Percentiles rank a stretch among this genome's conserved stretches.
Evolutionary conservation across 2,797 vertebrate species (phyloP).

Genomic region (Crenichthys baileyi): DNA sequence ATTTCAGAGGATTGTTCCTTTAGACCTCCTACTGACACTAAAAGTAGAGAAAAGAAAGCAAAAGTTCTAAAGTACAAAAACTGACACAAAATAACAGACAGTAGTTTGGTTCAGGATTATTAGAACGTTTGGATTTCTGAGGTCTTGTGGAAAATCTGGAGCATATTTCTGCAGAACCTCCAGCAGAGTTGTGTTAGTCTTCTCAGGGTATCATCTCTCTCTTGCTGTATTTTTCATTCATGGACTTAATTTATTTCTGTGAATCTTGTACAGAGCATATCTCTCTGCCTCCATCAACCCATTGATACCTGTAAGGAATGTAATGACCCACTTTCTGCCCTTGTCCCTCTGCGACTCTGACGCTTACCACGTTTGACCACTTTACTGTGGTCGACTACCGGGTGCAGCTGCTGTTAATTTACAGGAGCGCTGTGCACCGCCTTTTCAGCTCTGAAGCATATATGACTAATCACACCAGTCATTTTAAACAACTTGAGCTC

Average conservation of each 20-base stretch:
- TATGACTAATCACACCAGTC: slow-evolving; percentile 86
- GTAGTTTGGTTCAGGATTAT: slow-evolving; percentile 29
- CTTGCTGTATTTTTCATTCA: slow-evolving; percentile 59
- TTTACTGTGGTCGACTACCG: slow-evolving; percentile 73
- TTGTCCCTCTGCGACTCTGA: slow-evolving; percentile 69
- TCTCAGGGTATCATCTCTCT: slow-evolving; percentile 52
- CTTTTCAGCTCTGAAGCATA: slow-evolving; percentile 76
- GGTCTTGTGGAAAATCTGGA: slow-evolving; percentile 60
- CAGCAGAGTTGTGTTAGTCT: slow-evolving; percentile 61
- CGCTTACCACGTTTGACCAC: slow-evolving; percentile 81
- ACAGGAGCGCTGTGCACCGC: slow-evolving; percentile 62
- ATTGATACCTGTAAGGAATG: slow-evolving; percentile 69
- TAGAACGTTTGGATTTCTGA: slow-evolving; percentile 41
- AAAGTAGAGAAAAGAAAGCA: neutral
- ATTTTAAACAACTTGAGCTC: slow-evolving; percentile 84
- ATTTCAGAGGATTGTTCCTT: slow-evolving; percentile 16
- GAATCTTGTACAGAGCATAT: slow-evolving; percentile 53
- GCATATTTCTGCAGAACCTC: slow-evolving; percentile 64
- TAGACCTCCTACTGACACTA: slow-evolving; percentile 4
- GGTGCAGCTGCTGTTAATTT: slow-evolving; percentile 83
- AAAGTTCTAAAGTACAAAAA: neutral
- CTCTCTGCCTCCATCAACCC: slow-evolving; percentile 52
- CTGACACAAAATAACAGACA: neutral
- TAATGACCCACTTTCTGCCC: slow-evolving; percentile 82
- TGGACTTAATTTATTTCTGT: slow-evolving; percentile 62